Evolutionary conservation across 2,888 invertebrate genomes (phyloP).

Genomic region (Hipparchia semele): DNA sequence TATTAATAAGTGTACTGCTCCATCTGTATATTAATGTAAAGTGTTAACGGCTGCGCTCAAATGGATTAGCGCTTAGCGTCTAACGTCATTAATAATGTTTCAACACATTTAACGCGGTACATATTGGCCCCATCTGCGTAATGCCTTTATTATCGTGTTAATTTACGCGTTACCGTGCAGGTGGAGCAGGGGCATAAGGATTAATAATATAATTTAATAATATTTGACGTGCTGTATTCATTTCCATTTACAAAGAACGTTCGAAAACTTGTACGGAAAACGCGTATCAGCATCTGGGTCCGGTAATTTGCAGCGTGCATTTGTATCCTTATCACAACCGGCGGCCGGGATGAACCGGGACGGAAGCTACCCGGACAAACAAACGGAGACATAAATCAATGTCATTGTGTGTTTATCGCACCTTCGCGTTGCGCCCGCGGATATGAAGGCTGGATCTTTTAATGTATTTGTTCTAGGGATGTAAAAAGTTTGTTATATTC

Average conservation of each 20-base stretch:
- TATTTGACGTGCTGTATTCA: too few relatives aligned
- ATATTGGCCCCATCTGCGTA: too few relatives aligned
- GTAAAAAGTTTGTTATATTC: constrained; percentile 47
- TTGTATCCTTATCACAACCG: constrained; percentile 70
- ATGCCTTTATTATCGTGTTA: too few relatives aligned
- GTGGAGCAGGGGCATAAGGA: too few relatives aligned
- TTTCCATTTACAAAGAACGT: neutral
- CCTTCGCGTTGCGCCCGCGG: constrained; percentile 59
- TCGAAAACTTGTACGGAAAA: constrained; percentile 34
- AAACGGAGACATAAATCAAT: constrained; percentile 80
- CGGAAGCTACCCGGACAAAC: constrained; percentile 71
- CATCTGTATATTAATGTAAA: too few relatives aligned
- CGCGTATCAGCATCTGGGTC: constrained; percentile 58
- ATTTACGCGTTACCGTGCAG: too few relatives aligned
- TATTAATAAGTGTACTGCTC: too few relatives aligned
- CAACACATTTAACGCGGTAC: too few relatives aligned
- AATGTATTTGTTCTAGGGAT: constrained; percentile 72
- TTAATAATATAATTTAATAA: too few relatives aligned
- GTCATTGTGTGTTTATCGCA: constrained; percentile 77
- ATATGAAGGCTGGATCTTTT: constrained; percentile 63
- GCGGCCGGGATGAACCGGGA: constrained; percentile 65
- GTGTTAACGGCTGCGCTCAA: too few relatives aligned
- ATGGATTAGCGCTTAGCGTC: too few relatives aligned
- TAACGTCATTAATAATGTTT: too few relatives aligned
- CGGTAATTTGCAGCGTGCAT: constrained; percentile 73